Percentiles rank a stretch among this genome's conserved stretches.
phyloP scores from a whole-genome alignment of 2,888 invertebrate genomes.

The Hemistola chrysoprasaria region DNA sequence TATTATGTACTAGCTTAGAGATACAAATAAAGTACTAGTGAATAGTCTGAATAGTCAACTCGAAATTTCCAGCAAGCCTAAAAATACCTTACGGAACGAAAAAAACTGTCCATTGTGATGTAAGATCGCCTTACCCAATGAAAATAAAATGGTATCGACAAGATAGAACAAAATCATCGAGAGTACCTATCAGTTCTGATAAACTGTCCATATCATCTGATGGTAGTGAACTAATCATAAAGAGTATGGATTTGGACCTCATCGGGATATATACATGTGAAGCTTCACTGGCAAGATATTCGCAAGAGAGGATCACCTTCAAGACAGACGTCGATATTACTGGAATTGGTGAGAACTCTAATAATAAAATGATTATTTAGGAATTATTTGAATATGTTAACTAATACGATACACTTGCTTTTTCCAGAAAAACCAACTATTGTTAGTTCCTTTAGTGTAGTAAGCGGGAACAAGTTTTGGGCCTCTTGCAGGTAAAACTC shows the following conservation, averaged over 20 bases:
- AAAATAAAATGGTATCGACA: constrained; percentile 16
- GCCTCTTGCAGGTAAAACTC: constrained; percentile 7
- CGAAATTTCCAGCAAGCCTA: constrained; percentile 11
- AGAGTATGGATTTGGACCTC: constrained; percentile 7
- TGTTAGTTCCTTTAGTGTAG: constrained; percentile 1
- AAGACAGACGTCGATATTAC: constrained; percentile 8
- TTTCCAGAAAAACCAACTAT: constrained; percentile 2
- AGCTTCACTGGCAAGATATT: constrained; percentile 11
- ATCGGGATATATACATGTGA: constrained; percentile 20
- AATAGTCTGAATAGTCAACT: constrained; percentile 1
- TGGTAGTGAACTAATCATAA: constrained; percentile 5
- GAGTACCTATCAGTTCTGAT: constrained; percentile 6
- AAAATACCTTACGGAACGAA: constrained; percentile 1
- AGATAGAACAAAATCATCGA: not conserved
- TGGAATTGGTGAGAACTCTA: constrained; percentile 14
- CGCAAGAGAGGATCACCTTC: constrained; percentile 2
- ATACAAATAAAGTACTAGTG: too few relatives aligned
- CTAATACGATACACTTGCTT: too few relatives aligned
- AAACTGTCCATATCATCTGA: constrained; percentile 10
- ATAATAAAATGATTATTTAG: too few relatives aligned
- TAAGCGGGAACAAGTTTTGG: constrained; percentile 1
- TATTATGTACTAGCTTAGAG: too few relatives aligned
- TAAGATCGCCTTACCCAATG: constrained; percentile 1
- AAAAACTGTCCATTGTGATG: not conserved
- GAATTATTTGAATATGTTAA: too few relatives aligned